Percentiles rank a stretch among this genome's conserved stretches.
Conservation (phyloP, 1,140 invertebrate genomes). For the Drosophila repletoides region DNA sequence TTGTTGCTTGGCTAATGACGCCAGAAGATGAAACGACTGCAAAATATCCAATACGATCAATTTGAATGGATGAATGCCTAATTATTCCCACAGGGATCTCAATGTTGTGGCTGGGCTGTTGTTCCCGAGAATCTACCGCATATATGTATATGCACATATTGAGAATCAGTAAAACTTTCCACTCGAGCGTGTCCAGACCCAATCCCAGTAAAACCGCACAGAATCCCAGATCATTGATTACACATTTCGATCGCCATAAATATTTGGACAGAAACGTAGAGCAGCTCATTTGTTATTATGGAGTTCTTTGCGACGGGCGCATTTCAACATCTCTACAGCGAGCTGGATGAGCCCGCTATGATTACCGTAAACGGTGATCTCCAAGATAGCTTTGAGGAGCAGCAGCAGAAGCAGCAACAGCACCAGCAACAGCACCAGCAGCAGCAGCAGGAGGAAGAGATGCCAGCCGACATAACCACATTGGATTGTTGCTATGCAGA, state of each 20-base stretch:
- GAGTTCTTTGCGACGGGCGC: constrained; percentile 79
- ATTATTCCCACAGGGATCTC: constrained; percentile 64
- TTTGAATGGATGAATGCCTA: constrained; percentile 36
- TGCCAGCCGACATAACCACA: not conserved
- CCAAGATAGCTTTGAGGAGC: not conserved
- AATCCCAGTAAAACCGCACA: no score
- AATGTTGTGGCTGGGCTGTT: not conserved
- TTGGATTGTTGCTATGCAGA: constrained; percentile 44
- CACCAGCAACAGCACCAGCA: not conserved
- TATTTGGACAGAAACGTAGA: constrained; percentile 58
- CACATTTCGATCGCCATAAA: constrained; percentile 39
- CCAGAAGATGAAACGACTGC: constrained; percentile 28
- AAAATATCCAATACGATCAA: constrained; percentile 19
- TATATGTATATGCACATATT: not conserved
- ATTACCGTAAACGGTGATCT: not conserved
- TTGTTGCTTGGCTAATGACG: constrained; percentile 31
- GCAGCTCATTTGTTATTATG: constrained; percentile 56
- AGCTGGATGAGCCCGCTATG: constrained; percentile 56
- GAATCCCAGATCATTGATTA: not conserved
- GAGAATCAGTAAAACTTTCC: constrained; percentile 15
- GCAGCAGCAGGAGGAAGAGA: not conserved
- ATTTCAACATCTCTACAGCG: constrained; percentile 75
- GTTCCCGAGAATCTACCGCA: not conserved
- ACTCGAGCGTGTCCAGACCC: constrained; percentile 16
- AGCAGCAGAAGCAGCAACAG: not conserved